phyloP scores from a whole-genome alignment of 2,113 vertebrate species.

The Ellobius talpinus region DNA sequence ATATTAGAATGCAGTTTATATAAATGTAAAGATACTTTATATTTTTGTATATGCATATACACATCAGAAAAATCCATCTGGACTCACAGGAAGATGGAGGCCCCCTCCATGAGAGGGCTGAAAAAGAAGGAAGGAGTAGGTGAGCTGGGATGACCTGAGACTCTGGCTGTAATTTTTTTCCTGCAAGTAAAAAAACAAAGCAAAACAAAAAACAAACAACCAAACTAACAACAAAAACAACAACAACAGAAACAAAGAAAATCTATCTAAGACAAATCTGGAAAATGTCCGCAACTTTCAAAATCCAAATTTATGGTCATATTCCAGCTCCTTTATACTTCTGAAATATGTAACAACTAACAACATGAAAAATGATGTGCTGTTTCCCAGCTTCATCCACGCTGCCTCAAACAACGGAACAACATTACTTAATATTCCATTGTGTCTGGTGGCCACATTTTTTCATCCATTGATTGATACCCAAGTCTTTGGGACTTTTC shows the following conservation, averaged over 20 bases:
- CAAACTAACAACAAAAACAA: neutral
- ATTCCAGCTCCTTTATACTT: neutral
- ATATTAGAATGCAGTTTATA: neutral
- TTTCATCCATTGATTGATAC: neutral
- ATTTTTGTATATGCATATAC: too few species aligned
- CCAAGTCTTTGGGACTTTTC: neutral
- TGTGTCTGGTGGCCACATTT: neutral
- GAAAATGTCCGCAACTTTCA: neutral
- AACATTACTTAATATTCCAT: neutral
- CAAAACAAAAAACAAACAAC: neutral
- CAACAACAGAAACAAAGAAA: neutral
- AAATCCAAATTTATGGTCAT: neutral
- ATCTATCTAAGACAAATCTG: neutral
- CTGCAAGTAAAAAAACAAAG: neutral
- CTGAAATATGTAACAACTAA: constrained; percentile 10
- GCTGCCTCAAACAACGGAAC: neutral
- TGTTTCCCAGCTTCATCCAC: neutral
- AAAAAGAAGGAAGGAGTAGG: neutral
- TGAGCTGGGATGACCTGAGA: neutral
- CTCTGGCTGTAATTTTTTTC: neutral
- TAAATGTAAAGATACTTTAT: neutral
- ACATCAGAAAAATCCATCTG: too few species aligned
- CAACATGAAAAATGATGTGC: neutral
- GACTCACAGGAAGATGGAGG: too few species aligned
- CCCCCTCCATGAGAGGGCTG: neutral